Conservation (phyloP, 2,888 invertebrate species). For the Mythimna pallens region DNA sequence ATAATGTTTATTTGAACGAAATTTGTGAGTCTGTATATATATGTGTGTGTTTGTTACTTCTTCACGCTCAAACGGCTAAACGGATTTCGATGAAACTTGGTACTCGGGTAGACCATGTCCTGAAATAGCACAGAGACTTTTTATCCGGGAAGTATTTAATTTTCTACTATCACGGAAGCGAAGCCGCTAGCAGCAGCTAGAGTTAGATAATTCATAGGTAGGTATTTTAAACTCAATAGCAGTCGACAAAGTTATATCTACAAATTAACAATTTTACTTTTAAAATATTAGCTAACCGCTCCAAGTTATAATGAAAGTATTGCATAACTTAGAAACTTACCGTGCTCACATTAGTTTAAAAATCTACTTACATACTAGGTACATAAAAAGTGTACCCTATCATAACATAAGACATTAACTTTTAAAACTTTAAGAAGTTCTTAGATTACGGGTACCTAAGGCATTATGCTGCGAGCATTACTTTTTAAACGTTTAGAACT, state of each 20-base stretch:
- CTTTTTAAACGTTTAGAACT: not conserved
- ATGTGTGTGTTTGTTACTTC: too few species aligned
- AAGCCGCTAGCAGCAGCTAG: not conserved
- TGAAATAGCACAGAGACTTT: too few species aligned
- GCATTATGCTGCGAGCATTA: not conserved
- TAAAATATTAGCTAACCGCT: slow-evolving; percentile 18
- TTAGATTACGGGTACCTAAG: slow-evolving; percentile 3
- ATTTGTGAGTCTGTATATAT: too few species aligned
- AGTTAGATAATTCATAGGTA: too few species aligned
- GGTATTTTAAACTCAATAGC: not conserved
- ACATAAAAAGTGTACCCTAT: slow-evolving; percentile 27
- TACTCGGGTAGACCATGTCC: too few species aligned
- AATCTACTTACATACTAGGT: slow-evolving; percentile 47
- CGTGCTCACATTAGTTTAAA: slow-evolving; percentile 18
- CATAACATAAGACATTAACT: slow-evolving; percentile 8
- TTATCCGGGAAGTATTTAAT: too few species aligned
- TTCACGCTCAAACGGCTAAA: too few species aligned
- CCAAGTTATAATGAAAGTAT: slow-evolving; percentile 43
- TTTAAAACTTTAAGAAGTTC: slow-evolving; percentile 28
- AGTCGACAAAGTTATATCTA: slow-evolving; percentile 6
- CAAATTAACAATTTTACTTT: slow-evolving; percentile 29
- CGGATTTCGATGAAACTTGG: too few species aligned
- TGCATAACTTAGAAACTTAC: slow-evolving; percentile 16
- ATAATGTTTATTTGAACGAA: too few species aligned
- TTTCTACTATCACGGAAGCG: too few species aligned